These are phyloP conservation scores for Brachionichthys hirsutus DNA, from an alignment of 2,113 vertebrate species.

Conservation along the genomic window DNA sequence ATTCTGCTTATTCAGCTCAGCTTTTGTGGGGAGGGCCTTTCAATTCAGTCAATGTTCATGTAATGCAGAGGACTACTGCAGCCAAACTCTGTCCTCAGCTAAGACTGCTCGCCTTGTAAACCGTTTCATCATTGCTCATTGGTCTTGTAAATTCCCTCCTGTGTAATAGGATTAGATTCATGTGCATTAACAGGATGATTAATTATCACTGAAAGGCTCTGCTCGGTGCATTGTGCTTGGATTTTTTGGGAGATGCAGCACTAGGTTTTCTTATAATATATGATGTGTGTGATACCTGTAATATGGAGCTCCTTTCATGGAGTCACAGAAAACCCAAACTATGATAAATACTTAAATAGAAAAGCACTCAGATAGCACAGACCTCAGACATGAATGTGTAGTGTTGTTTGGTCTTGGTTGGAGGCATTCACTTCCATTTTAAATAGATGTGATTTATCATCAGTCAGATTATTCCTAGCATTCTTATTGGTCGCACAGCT, in stretches of 20 bases:
- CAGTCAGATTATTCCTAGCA: too few relatives aligned
- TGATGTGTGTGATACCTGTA: not conserved
- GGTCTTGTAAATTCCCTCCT: slow-evolving; percentile 25
- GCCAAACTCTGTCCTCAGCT: slow-evolving; percentile 32
- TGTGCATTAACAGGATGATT: slow-evolving; percentile 36
- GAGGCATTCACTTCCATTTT: too few relatives aligned
- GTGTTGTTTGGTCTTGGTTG: too few relatives aligned
- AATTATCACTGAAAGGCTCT: slow-evolving; percentile 31
- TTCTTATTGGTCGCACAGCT: too few relatives aligned
- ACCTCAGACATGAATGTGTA: too few relatives aligned
- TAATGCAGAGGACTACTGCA: slow-evolving; percentile 34
- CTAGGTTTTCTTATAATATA: not conserved
- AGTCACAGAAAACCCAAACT: too few relatives aligned
- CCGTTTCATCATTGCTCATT: slow-evolving; percentile 16
- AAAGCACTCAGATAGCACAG: too few relatives aligned
- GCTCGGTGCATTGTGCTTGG: slow-evolving; percentile 34
- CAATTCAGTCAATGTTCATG: slow-evolving; percentile 50
- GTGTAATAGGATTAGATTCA: slow-evolving; percentile 59
- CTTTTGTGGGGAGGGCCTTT: slow-evolving; percentile 65
- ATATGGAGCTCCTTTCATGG: not conserved
- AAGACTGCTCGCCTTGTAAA: slow-evolving; percentile 33
- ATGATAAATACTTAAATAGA: too few relatives aligned
- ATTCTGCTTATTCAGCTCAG: slow-evolving; percentile 67
- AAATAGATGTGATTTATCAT: too few relatives aligned
- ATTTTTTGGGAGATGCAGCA: slow-evolving; percentile 17